A percentile compares a stretch with the other conserved stretches of the same genome.
Evolutionary conservation across 2,888 invertebrate genomes (phyloP).

Genomic region (Pristionchus fissidentatus): DNA sequence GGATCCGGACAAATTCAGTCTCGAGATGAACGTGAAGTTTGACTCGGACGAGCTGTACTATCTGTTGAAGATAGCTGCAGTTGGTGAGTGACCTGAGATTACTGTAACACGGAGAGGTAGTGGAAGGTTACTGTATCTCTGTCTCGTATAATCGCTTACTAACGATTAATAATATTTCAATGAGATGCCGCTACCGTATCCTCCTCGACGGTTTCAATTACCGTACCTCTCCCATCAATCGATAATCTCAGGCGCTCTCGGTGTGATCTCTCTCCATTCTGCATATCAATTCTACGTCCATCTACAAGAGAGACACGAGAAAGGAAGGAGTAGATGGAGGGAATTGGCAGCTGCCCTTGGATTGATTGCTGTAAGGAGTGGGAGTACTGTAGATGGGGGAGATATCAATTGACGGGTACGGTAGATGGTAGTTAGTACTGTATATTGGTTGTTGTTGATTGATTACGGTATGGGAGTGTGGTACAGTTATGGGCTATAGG

Average conservation of each 20-base stretch:
- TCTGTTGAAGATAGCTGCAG: not conserved
- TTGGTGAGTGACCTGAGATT: slow-evolving; percentile 29
- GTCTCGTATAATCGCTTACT: no score
- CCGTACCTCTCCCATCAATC: not conserved
- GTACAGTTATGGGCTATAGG: no score
- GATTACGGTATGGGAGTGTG: no score
- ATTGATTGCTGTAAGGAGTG: slow-evolving; percentile 11
- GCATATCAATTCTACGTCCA: slow-evolving; percentile 23
- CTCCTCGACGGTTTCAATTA: no score
- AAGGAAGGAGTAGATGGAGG: slow-evolving; percentile 4
- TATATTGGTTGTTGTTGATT: no score
- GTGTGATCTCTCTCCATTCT: not conserved
- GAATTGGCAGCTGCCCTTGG: slow-evolving; percentile 41
- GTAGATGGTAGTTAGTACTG: no score
- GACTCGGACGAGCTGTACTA: slow-evolving; percentile 27
- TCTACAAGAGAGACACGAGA: slow-evolving; percentile 24
- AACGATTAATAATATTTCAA: no score
- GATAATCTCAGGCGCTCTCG: not conserved
- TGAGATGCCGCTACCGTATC: no score
- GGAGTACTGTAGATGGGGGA: no score
- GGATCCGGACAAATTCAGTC: not conserved
- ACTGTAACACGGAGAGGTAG: not conserved
- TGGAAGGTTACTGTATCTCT: no score
- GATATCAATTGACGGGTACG: no score
- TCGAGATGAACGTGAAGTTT: slow-evolving; percentile 18